phyloP scores from a whole-genome alignment of 1,140 invertebrate genomes.

The Lepidotrigona ventralis region DNA sequence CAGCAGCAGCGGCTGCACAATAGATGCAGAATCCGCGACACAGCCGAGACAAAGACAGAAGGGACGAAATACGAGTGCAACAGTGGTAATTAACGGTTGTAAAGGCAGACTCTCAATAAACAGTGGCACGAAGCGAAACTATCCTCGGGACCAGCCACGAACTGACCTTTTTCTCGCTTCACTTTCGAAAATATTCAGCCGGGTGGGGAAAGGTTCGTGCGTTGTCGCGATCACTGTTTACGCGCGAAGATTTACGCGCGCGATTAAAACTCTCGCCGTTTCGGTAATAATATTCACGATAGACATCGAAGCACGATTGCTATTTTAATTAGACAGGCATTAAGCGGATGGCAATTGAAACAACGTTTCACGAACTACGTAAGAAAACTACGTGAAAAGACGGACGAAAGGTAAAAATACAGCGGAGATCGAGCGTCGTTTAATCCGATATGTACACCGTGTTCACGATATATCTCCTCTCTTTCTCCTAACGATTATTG shows the following conservation, averaged over 20 bases:
- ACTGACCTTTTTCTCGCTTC: conserved; percentile 46
- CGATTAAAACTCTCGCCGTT: not conserved
- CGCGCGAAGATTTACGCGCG: not conserved
- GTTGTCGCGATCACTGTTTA: conserved; percentile 1
- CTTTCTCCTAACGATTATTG: conserved; percentile 12
- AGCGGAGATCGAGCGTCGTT: not conserved
- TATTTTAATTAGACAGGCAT: conserved; percentile 31
- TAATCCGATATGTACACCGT: not conserved
- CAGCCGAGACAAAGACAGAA: not conserved
- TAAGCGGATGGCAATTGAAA: conserved; percentile 15
- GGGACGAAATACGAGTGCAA: conserved; percentile 30
- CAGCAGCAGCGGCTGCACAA: conserved; percentile 1
- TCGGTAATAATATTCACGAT: not conserved
- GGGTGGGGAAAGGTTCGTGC: not conserved
- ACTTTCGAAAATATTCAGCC: conserved; percentile 42
- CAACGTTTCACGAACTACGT: not conserved
- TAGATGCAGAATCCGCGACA: conserved; percentile 27
- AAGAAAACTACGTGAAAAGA: not conserved
- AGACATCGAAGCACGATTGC: not conserved
- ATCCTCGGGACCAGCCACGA: conserved; percentile 7
- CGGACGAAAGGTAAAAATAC: not conserved
- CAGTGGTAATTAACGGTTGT: conserved; percentile 54
- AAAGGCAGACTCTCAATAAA: conserved; percentile 41
- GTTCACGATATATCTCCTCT: not conserved
- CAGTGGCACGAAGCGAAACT: conserved; percentile 14